Evolutionary conservation across 1,140 invertebrate species (phyloP), one percentile per base, ranked within the genome.

Genomic region (Stegodyphus mimosarum): DNA sequence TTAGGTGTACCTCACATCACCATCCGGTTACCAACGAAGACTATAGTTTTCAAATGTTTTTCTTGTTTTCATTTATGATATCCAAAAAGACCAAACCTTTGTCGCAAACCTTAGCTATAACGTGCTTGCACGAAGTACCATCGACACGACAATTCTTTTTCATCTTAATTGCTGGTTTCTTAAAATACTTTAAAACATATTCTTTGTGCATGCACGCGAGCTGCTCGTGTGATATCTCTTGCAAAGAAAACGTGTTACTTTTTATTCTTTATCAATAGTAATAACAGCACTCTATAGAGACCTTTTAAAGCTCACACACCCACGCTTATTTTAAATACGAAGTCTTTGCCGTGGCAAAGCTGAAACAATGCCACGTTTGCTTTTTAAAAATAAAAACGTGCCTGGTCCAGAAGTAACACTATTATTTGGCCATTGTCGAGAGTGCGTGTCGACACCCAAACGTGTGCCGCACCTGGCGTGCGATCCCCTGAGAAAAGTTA

Each of bases 361-460:
- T 72, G 49, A 50, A 15, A 72, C 7, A 11, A 52, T 74, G 33
- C 55, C 33, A 33, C 1, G 33, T 33, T 33, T 33, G 33, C 33
- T 33, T 33, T 33, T 33, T 33, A 33, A 33, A 18, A 50, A 13
- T 33, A 66, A 74, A 33, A 64, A 66, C 74, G 74, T 77, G 74
- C 63, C 55, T 55, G 51, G 33, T 49, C 55, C 74, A 77, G 74
- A 64, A 17, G 74, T 77, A 64, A 66, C 60, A 66, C 55, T 77
- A 60, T 77, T 77, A 77, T 77, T 77, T 66, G 48, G 48, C 51
- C 60, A 64, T 77, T 77, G 74, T 66, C 11, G 55, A 60, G 55
- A 60, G 55, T 15, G 55, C 9, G 15, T 60, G 55, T 60, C 55
- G 55, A 60, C 55, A 60, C 55, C 55, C 55, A 60, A 60, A 60